Evolutionary conservation across 1,140 invertebrate genomes (phyloP).

Genomic region (Palaemon carinicauda): DNA sequence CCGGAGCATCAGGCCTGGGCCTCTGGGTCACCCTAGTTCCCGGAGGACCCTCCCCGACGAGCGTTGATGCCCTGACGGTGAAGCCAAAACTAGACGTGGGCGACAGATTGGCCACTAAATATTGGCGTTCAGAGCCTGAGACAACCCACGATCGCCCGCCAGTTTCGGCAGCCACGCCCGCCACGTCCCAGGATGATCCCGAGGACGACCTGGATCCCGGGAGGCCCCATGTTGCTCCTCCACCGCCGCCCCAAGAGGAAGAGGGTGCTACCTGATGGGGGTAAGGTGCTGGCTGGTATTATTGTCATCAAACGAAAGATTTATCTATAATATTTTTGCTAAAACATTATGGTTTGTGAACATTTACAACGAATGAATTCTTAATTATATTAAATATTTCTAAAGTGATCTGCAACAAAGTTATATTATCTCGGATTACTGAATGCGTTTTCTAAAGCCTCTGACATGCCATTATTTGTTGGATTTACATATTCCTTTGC

Average conservation of each 20-base stretch:
- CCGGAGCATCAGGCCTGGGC: slow-evolving; percentile 5
- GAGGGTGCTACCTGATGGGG: neutral
- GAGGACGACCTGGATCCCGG: neutral
- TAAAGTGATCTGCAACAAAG: too few species aligned
- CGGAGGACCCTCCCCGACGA: slow-evolving; percentile 26
- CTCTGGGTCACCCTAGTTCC: slow-evolving; percentile 19
- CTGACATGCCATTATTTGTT: too few species aligned
- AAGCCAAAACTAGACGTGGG: slow-evolving; percentile 17
- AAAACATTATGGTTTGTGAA: too few species aligned
- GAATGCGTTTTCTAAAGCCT: too few species aligned
- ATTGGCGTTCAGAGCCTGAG: slow-evolving; percentile 35
- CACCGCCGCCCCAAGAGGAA: neutral
- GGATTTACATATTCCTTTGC: too few species aligned
- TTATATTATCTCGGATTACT: too few species aligned
- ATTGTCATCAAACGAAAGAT: neutral
- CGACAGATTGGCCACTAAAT: slow-evolving; percentile 29
- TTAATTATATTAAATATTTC: too few species aligned
- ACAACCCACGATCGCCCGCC: slow-evolving; percentile 43
- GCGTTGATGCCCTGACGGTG: slow-evolving; percentile 16
- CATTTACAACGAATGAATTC: too few species aligned
- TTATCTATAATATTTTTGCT: too few species aligned
- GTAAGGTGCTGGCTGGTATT: neutral
- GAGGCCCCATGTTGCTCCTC: neutral
- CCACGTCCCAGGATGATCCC: slow-evolving; percentile 18
- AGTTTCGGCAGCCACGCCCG: neutral